These are phyloP conservation scores for Ochotona curzoniae DNA, from an alignment of 2,113 vertebrate genomes.

Conservation along the genomic window DNA sequence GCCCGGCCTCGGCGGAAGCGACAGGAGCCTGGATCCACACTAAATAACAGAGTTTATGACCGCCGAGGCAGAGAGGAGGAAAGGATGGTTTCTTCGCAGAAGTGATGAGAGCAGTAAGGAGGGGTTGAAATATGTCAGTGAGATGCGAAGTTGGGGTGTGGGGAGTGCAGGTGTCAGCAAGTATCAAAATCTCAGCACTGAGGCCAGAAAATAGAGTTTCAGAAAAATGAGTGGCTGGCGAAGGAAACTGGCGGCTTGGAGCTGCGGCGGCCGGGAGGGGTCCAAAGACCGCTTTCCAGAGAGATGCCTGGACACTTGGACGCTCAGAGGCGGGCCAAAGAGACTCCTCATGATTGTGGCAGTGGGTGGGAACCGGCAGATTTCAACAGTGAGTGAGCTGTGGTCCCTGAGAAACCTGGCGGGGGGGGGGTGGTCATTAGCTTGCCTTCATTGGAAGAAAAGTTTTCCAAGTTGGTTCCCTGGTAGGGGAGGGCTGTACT, in stretches of 20 bases:
- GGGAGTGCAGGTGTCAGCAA: background rate
- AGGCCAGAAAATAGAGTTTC: conserved; percentile 60
- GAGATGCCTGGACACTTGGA: background rate
- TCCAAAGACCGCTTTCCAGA: background rate
- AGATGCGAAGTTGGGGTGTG: background rate
- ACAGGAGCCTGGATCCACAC: conserved; percentile 16
- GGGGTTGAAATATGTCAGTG: conserved; percentile 17
- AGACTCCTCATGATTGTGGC: background rate
- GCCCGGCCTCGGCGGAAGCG: background rate
- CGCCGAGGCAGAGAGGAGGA: conserved; percentile 26
- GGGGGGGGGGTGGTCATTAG: too few species aligned
- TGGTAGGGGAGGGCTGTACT: background rate
- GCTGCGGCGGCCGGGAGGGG: background rate
- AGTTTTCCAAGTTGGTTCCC: background rate
- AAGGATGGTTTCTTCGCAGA: conserved; percentile 47
- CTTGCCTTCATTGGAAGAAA: conserved; percentile 2
- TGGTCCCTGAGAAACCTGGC: background rate
- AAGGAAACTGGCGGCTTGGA: conserved; percentile 26
- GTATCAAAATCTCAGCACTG: conserved; percentile 15
- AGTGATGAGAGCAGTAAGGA: conserved; percentile 54
- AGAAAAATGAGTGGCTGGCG: conserved; percentile 9
- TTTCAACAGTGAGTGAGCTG: background rate
- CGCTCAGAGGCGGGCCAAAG: background rate
- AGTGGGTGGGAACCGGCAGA: background rate
- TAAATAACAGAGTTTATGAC: conserved; percentile 55